phyloP scores from a whole-genome alignment of 1,140 invertebrate species.

The Plectus sambesii region DNA sequence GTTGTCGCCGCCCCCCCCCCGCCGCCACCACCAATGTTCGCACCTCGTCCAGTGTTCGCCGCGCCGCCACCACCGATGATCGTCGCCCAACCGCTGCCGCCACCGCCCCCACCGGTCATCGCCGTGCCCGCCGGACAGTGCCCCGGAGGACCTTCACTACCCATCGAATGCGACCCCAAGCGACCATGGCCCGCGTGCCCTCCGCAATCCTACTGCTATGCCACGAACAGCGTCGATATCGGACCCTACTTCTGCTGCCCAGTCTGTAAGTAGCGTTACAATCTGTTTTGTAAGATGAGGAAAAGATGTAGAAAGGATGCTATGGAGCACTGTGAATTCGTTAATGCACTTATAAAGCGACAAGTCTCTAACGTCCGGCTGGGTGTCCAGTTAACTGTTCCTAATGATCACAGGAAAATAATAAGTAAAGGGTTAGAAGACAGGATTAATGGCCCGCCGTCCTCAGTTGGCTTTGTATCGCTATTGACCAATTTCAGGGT shows the following conservation, averaged over 20 bases:
- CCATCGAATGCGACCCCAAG: constrained; percentile 45
- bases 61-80: constrained; percentile 9
- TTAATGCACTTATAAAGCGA: too few species aligned
- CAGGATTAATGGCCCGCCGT: constrained; percentile 11
- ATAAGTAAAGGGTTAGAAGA: too few species aligned
- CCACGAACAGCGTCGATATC: constrained; percentile 44
- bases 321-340: too few species aligned
- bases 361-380: too few species aligned
- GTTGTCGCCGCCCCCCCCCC: constrained; percentile 12
- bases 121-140: constrained; percentile 30
- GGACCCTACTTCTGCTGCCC: constrained; percentile 46
- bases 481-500: constrained; percentile 28
- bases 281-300: constrained; percentile 12
- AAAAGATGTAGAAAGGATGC: too few species aligned
- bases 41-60: too few species aligned
- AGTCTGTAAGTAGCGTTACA: constrained; percentile 35
- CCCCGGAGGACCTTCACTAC: constrained; percentile 41
- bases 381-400: too few species aligned
- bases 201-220: constrained; percentile 45
- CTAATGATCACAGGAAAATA: too few species aligned
- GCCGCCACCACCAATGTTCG: constrained; percentile 12
- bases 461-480: not conserved
- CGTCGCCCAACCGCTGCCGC: constrained; percentile 18
- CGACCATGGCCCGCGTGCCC: constrained; percentile 44
- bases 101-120: constrained; percentile 6